phyloP scores from a whole-genome alignment of 2,113 vertebrate genomes.

The Malurus cyaneus region DNA sequence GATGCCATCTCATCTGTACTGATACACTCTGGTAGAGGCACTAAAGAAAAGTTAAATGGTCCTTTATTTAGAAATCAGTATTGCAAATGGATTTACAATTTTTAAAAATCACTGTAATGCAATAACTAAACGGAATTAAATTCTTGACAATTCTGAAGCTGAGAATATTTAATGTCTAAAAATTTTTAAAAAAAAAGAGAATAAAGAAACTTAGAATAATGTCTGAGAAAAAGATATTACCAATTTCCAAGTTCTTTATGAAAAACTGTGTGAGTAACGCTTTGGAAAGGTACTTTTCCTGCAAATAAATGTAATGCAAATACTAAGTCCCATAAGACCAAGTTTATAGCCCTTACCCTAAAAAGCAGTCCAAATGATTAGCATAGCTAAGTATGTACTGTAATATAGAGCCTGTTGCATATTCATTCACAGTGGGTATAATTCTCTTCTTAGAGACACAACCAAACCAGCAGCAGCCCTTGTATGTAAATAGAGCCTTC shows the following conservation, averaged over 20 bases:
- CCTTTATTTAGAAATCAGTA: neutral
- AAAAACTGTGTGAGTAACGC: neutral
- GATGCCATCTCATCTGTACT: neutral
- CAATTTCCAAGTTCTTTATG: neutral
- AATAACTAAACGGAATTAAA: neutral
- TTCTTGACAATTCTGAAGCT: neutral
- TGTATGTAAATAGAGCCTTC: neutral
- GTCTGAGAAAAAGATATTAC: neutral
- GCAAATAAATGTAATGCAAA: slow-evolving; percentile 31
- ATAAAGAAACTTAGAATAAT: neutral
- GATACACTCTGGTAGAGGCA: neutral
- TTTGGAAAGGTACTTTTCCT: neutral
- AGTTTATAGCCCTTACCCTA: slow-evolving; percentile 6
- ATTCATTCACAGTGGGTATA: slow-evolving; percentile 21
- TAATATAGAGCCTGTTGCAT: neutral
- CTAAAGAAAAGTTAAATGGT: neutral
- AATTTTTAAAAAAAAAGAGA: neutral
- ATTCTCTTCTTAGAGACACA: neutral
- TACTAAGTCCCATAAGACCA: neutral
- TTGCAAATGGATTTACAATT: neutral
- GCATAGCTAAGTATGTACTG: neutral
- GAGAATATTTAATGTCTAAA: neutral
- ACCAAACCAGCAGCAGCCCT: neutral
- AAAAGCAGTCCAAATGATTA: slow-evolving; percentile 22
- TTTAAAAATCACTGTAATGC: neutral